Conservation (phyloP, 2,797 vertebrate genomes). For the Sciaenops ocellatus region DNA sequence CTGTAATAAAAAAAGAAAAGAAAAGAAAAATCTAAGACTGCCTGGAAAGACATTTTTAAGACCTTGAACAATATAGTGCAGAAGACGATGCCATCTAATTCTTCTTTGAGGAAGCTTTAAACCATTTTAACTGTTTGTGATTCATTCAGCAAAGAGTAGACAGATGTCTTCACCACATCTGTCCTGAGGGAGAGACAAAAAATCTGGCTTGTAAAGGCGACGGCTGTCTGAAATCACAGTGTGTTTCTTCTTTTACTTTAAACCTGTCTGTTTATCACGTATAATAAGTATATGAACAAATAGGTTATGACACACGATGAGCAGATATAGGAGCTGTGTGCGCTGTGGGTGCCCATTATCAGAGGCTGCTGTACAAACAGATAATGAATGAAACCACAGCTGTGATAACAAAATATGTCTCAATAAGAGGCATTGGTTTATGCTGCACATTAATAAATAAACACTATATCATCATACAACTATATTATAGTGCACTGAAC, state of each 20-base stretch:
- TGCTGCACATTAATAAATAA: background rate
- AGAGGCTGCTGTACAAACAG: background rate
- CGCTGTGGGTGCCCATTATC: background rate
- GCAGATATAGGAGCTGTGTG: background rate
- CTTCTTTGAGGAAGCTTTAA: background rate
- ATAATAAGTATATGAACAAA: background rate
- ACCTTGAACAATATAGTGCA: slow-evolving; percentile 8
- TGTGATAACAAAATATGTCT: background rate
- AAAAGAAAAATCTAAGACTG: slow-evolving; percentile 7
- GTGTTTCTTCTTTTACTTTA: background rate
- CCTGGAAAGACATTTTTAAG: background rate
- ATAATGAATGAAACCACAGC: background rate
- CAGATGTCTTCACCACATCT: slow-evolving; percentile 17
- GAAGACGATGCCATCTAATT: background rate
- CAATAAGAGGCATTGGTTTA: too few species aligned
- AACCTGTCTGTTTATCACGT: background rate
- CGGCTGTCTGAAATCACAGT: background rate
- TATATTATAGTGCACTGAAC: background rate
- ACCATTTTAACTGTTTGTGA: slow-evolving; percentile 4
- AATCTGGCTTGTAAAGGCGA: background rate
- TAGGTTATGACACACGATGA: too few species aligned
- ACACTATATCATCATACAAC: background rate
- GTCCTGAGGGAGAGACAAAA: background rate
- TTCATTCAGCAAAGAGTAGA: slow-evolving; percentile 1
- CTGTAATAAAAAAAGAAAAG: background rate